Conservation (phyloP, 2,888 invertebrate species). For the Drosophila crucigera region DNA sequence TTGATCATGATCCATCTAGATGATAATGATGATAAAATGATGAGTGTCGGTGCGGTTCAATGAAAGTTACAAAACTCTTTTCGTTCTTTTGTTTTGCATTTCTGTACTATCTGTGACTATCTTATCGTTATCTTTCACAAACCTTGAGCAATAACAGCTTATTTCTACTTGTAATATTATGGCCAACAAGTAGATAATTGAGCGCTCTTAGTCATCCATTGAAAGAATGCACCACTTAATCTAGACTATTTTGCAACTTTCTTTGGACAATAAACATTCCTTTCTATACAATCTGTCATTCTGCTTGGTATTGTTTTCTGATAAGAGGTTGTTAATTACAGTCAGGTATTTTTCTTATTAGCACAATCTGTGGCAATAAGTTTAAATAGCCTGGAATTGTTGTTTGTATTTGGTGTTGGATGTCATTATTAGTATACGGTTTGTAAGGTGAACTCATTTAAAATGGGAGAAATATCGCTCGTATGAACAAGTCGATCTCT, state of each 20-base stretch:
- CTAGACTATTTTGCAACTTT: slow-evolving; percentile 2
- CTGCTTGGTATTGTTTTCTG: neutral
- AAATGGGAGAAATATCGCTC: neutral
- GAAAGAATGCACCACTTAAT: neutral
- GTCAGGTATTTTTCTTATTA: neutral
- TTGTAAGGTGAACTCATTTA: neutral
- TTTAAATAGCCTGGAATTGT: neutral
- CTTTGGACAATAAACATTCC: neutral
- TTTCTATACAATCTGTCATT: neutral
- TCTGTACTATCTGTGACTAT: slow-evolving; percentile 5
- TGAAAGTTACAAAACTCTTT: slow-evolving; percentile 18
- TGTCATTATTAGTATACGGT: neutral
- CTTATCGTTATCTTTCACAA: slow-evolving; percentile 13
- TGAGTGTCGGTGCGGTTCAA: slow-evolving; percentile 47
- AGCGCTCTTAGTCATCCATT: slow-evolving; percentile 6
- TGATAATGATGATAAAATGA: slow-evolving; percentile 28
- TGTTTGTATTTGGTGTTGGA: neutral
- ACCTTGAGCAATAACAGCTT: neutral
- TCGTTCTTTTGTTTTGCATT: slow-evolving; percentile 20
- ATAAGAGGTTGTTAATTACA: neutral
- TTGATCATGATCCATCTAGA: slow-evolving; percentile 50
- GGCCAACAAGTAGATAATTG: neutral
- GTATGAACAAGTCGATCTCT: neutral
- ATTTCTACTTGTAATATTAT: neutral
- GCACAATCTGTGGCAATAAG: neutral